These are phyloP conservation scores for Sylvia atricapilla DNA, from an alignment of 2,113 vertebrate genomes.

Conservation along the genomic window DNA sequence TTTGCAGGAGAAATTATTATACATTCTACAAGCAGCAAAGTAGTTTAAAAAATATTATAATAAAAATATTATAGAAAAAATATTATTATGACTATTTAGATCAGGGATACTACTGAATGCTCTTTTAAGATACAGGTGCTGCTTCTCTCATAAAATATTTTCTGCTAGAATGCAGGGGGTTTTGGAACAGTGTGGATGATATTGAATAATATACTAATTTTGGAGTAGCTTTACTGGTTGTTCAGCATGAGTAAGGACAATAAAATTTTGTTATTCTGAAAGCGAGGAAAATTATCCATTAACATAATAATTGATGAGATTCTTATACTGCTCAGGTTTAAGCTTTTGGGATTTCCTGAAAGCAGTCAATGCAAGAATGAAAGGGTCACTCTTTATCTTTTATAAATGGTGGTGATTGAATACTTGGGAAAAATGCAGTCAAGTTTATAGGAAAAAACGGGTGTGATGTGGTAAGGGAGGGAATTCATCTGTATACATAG, in stretches of 20 bases:
- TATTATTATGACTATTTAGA: neutral
- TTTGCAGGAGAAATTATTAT: neutral
- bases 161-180: neutral
- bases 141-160: neutral
- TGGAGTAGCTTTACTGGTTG: neutral
- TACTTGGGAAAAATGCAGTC: neutral
- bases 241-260: neutral
- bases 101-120: neutral
- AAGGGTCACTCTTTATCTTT: neutral
- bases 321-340: neutral
- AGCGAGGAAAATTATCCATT: neutral
- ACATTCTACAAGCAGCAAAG: neutral
- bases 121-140: neutral
- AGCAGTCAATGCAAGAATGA: neutral
- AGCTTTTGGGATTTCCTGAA: neutral
- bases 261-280: neutral
- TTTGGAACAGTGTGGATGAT: neutral
- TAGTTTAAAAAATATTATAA: neutral
- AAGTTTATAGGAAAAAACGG: neutral
- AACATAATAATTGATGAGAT: neutral
- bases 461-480: neutral
- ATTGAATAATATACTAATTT: neutral
- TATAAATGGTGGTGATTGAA: neutral
- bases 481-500: neutral
- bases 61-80: neutral